Percentiles rank a stretch among this genome's conserved stretches.
Evolutionary conservation across 2,888 invertebrate genomes (phyloP).

Genomic region (Apamea epomidion): DNA sequence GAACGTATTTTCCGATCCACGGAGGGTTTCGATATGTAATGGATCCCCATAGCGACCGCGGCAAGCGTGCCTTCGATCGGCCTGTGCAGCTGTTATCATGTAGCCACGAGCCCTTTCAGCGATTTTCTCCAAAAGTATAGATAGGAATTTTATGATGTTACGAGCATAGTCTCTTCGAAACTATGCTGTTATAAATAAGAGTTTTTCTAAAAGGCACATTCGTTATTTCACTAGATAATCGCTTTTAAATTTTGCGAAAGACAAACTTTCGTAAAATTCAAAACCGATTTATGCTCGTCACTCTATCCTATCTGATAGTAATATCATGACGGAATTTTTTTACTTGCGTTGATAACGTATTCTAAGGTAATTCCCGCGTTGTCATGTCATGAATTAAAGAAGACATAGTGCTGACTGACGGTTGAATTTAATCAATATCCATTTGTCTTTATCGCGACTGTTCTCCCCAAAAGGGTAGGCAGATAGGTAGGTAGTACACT

Average conservation of each 20-base stretch:
- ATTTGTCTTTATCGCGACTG: neutral
- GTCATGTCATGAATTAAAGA: neutral
- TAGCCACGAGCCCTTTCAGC: neutral
- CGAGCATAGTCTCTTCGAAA: neutral
- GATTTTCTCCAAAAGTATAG: neutral
- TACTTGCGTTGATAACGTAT: conserved; percentile 35
- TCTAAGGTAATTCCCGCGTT: neutral
- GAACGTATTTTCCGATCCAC: too few species aligned
- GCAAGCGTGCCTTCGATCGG: too few species aligned
- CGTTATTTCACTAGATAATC: neutral
- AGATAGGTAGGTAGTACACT: neutral
- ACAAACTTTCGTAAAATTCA: too few species aligned
- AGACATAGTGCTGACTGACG: neutral
- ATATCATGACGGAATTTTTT: conserved; percentile 33
- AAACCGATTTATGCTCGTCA: neutral
- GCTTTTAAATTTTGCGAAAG: neutral
- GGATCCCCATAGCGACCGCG: too few species aligned
- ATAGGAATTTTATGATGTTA: neutral
- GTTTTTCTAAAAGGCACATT: neutral
- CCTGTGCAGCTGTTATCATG: too few species aligned
- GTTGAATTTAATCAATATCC: neutral
- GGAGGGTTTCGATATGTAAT: too few species aligned
- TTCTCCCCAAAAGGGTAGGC: neutral
- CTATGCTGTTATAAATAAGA: neutral
- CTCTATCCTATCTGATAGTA: conserved; percentile 3